Evolutionary conservation across 2,113 vertebrate species (phyloP), one percentile per base, ranked within the genome.

Genomic region (Aepyceros melampus): DNA sequence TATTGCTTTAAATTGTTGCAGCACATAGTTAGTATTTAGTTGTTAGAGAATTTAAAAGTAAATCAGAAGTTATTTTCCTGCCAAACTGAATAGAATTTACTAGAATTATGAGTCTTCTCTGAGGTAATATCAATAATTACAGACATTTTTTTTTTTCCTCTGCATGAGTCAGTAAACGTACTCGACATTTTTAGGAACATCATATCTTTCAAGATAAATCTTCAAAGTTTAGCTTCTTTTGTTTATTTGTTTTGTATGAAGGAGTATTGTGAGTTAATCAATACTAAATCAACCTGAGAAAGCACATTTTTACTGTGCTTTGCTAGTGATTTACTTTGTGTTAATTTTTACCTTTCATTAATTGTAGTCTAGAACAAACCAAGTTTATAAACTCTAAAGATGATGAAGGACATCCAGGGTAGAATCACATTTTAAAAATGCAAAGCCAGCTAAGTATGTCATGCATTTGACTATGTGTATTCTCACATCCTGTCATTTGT

Each of bases 171-270:
- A 87, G 40, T 94, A 87, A 67, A 84, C 60, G 16, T 11, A 83
- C 31, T 98, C 40, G n/a, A n/a, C 33, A 62, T 97, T 97, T 96
- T 97, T 23, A 67, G 55, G 58, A 91, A 60, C 23, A 60, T 64
- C 87, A 81, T 95, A 17, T 86, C 19, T 82, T 91, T 81, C 16
- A 91, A 58, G 71, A 74, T 87, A 87, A 62, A 62, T 79, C 55
- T 89, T 36, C 36, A 71, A 71, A 81, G 14, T 6, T 56, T 92
- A 55, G 2, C n/a, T 53, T 67, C 9, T 55, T 67, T 74, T 76
- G 36, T 92, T 95, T 91, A 23, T 79, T 89, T 45, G 31, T 53
- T 85, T 95, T 97, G 19, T 86, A 19, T 51, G 23, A 83, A 62
- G 15, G 74, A 74, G 7, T 82, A 51, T n/a, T 78, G 9, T 62